These are phyloP conservation scores for Atrichornis clamosus DNA, from an alignment of 2,113 vertebrate species.

Conservation along the genomic window DNA sequence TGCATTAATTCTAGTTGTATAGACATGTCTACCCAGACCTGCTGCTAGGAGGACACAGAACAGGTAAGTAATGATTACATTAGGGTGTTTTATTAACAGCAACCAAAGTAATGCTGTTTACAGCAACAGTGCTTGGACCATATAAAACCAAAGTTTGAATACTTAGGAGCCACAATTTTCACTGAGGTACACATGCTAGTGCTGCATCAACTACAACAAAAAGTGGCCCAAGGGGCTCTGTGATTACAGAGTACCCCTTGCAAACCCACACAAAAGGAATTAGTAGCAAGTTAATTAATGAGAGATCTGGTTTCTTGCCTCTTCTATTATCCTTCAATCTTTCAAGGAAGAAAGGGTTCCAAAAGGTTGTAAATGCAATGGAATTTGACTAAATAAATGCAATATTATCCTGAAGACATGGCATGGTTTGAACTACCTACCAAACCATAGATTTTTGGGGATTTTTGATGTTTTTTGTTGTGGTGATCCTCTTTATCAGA, in stretches of 20 bases:
- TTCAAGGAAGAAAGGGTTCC: background rate
- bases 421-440: background rate
- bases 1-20: constrained; percentile 57
- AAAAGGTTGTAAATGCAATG: background rate
- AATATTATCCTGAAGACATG: background rate
- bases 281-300: background rate
- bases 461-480: background rate
- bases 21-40: background rate
- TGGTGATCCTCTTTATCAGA: background rate
- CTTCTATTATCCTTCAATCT: background rate
- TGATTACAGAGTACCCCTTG: background rate
- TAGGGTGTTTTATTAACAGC: constrained; percentile 7
- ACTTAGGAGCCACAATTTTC: background rate
- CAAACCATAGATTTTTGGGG: background rate
- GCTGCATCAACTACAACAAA: background rate
- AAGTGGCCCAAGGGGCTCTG: background rate
- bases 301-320: background rate
- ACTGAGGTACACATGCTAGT: background rate
- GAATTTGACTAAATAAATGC: background rate
- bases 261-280: background rate
- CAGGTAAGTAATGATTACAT: constrained; percentile 51
- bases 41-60: background rate
- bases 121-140: background rate
- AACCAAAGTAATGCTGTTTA: constrained; percentile 11
- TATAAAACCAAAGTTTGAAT: background rate